Conservation (phyloP, 2,888 invertebrate genomes). For the Ramazzottius varieornatus region DNA sequence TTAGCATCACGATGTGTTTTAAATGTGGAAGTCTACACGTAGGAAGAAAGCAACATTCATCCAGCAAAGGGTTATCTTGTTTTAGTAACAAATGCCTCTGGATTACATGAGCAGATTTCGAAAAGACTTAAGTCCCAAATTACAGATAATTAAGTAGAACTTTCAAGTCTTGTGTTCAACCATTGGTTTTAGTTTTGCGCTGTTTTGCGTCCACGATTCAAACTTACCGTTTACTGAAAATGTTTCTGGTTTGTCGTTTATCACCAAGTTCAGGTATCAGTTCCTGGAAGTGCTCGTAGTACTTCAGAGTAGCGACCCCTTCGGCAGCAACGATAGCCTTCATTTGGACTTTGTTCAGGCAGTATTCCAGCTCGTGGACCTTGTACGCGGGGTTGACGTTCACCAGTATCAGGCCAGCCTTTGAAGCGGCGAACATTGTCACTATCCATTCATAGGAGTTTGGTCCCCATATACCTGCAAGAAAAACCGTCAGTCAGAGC, state of each 20-base stretch:
- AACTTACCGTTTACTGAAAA: no score
- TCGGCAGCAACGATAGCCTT: not conserved
- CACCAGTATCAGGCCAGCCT: conserved; percentile 20
- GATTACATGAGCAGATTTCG: no score
- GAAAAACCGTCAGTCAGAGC: not conserved
- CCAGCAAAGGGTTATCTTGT: no score
- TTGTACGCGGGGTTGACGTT: conserved; percentile 33
- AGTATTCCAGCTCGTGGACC: conserved; percentile 39
- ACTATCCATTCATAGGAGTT: conserved; percentile 21
- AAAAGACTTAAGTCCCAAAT: no score
- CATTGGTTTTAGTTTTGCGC: not conserved
- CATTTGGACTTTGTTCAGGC: conserved; percentile 35
- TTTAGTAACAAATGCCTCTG: not conserved
- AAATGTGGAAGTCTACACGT: not conserved
- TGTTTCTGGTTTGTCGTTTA: no score
- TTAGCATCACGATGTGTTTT: not conserved
- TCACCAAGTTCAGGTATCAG: not conserved
- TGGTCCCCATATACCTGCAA: conserved; percentile 19
- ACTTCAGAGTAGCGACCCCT: not conserved
- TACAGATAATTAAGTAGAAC: no score
- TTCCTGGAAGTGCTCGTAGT: not conserved
- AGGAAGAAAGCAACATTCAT: not conserved
- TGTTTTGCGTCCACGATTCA: no score
- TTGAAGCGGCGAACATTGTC: conserved; percentile 20
- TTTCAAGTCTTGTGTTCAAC: not conserved